These are phyloP conservation scores for Apteryx owenii DNA, from an alignment of 2,113 vertebrate species.

Conservation along the genomic window DNA sequence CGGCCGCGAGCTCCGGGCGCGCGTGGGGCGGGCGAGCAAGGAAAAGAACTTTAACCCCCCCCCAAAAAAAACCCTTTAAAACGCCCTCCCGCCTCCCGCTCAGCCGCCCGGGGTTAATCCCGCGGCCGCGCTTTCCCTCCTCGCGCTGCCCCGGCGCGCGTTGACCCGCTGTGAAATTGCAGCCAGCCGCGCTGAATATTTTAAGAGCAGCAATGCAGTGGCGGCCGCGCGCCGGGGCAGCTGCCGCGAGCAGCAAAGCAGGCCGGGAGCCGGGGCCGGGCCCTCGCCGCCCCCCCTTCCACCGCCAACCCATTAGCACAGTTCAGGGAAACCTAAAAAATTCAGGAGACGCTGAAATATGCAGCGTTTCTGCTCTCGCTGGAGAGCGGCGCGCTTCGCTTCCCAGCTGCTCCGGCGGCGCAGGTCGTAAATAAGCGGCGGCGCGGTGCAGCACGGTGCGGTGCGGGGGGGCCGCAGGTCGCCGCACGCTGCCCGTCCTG, in stretches of 20 bases:
- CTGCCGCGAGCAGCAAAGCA: constrained; percentile 43
- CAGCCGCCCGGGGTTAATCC: constrained; percentile 59
- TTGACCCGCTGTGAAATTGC: constrained; percentile 66
- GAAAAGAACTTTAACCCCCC: too few species aligned
- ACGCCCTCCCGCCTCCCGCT: background rate
- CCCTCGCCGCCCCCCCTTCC: background rate
- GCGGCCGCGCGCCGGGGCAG: background rate
- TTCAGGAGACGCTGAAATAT: constrained; percentile 56
- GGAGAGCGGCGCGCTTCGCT: constrained; percentile 50
- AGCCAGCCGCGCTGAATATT: constrained; percentile 63
- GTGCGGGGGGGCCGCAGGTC: background rate
- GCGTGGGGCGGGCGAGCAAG: too few species aligned
- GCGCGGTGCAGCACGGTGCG: background rate
- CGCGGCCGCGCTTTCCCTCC: constrained; percentile 61
- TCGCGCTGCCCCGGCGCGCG: constrained; percentile 63
- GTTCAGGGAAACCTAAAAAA: constrained; percentile 63
- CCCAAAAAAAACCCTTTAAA: background rate
- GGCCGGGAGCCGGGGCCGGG: constrained; percentile 55
- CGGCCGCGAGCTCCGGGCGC: too few species aligned
- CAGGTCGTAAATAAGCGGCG: constrained; percentile 43
- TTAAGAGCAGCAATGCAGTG: constrained; percentile 66
- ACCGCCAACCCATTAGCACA: constrained; percentile 63
- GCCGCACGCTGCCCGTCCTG: too few species aligned
- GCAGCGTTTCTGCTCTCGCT: constrained; percentile 44
- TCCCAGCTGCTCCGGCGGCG: constrained; percentile 50